Evolutionary conservation across 64 coral and sea anemone genomes (phyloP), one percentile per base, ranked within the genome.

Genomic region (Actinia equina): DNA sequence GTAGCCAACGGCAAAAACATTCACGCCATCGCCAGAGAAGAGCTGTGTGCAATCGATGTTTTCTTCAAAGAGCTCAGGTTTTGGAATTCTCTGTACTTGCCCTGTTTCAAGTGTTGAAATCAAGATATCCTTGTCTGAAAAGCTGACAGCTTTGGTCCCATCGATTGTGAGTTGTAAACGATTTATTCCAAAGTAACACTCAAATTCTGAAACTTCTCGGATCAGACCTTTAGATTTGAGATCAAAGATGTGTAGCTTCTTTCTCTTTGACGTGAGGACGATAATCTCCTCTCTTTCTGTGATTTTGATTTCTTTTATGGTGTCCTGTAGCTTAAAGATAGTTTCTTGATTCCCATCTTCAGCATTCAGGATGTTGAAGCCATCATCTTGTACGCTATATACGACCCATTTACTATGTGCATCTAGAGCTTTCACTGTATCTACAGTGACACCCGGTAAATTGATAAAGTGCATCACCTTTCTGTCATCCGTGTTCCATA

Each of bases 221-320:
- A 90, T 71, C 10, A 99, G 83, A 22, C 41, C 84, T 23, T 85
- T 88, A 7, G 93, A 76, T 42, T 80, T 63, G 49, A 94, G 64
- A 76, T 95, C 97, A 82, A 93, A 99, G 44, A 99, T 51, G 55
- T 82, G 82, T 8, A 52, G 13, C 17, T 18, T 44, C 43, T 81
- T 52, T 81, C 49, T 17, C 7, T 44, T 49, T 17, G 78, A 44
- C 17, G 93, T 85, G 19, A 99, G 60, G 18, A 99, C 85, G 43
- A 92, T 26, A 49, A 99, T 85, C 45, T 99, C 79, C 2, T 86
- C 91, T 43, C 86, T 55, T 7, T 91, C 56, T 19, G 86, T 86
- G 4, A 99, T 70, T 76, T 95, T 99, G 44, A 99, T 77, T 51
- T 95, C 93, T 71, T 95, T 88, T 16, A 99, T 79, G 19, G 77